Conservation (phyloP, 2,113 vertebrate genomes). For the Rhodinocichla rosea region DNA sequence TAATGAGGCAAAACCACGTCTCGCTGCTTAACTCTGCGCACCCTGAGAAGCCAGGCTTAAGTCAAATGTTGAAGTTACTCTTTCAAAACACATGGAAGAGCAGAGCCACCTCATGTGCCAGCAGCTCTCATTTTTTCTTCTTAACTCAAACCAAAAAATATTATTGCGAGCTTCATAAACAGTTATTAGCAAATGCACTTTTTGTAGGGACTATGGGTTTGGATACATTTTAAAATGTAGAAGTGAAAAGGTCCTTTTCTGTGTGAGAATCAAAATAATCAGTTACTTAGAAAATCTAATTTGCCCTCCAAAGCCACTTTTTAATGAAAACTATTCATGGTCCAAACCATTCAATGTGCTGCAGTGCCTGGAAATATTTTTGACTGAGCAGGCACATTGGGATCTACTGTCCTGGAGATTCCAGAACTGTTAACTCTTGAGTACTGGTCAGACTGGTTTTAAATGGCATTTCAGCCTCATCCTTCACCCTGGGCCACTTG, state of each 20-base stretch:
- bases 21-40: not conserved
- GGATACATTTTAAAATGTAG: not conserved
- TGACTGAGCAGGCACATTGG: not conserved
- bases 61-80: not conserved
- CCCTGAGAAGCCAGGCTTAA: not conserved
- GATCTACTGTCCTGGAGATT: not conserved
- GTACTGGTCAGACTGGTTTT: not conserved
- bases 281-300: not conserved
- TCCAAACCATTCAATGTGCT: not conserved
- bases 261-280: not conserved
- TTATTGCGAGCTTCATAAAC: not conserved
- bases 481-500: not conserved
- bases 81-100: not conserved
- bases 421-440: not conserved
- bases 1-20: conserved; percentile 33
- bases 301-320: not conserved
- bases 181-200: not conserved
- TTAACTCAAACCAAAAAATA: not conserved
- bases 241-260: not conserved
- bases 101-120: not conserved
- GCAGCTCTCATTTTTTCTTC: not conserved
- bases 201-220: not conserved
- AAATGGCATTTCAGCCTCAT: not conserved
- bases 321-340: not conserved
- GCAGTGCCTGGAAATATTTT: not conserved